Base-by-base conservation (phyloP, 92 coral and sea anemone species). In the Heteractis magnifica region DNA sequence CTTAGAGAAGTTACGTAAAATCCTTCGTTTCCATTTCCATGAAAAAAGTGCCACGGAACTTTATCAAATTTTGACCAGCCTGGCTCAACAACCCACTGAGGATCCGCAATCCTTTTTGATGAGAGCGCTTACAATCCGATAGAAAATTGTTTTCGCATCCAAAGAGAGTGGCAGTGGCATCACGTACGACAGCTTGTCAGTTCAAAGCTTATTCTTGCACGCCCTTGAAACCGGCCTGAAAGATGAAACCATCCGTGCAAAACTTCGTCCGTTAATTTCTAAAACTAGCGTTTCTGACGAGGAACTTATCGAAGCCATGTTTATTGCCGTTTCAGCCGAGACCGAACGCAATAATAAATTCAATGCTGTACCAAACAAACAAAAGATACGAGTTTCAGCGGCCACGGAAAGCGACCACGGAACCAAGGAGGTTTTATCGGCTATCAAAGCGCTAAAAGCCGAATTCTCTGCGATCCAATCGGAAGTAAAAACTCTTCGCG, bases 171-270 rank as follows among this genome's bases (percentile, higher is more conserved):
- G 34, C 13, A 79, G 84, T 58, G 84, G 87, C 21, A 80, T 91
- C 9, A 88, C 81, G 49, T 91, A 91, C 83, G 86, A 83, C 79
- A 78, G 73, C 23, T 8, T 51, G 1, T 83, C 92, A 74, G 92
- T 91, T 8, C 92, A 91, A 52, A 75, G 86, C 10, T 65, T 91
- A 41, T 88, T 91, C 65, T 82, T 91, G 3, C 92, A 88, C 84
- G 94, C 91, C 55, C 60, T 91, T 1, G 94, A 90, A 58, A 90
- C 94, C 15, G 91, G 87, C 49, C 58, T 90, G n/a, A 86, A 68
- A n/a, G 92, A 87, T 79, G 90, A 90, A 73, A 87, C 90, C 15
- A 90, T 87, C 71, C 75, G 86, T 26, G 93, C 91, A 14, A 90
- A 90, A 71, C 59, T 90, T 10, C 80, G 89, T 23, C 93, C 90